Base-by-base conservation (phyloP, 2,113 vertebrate species). In the Phoenicopterus ruber region DNA sequence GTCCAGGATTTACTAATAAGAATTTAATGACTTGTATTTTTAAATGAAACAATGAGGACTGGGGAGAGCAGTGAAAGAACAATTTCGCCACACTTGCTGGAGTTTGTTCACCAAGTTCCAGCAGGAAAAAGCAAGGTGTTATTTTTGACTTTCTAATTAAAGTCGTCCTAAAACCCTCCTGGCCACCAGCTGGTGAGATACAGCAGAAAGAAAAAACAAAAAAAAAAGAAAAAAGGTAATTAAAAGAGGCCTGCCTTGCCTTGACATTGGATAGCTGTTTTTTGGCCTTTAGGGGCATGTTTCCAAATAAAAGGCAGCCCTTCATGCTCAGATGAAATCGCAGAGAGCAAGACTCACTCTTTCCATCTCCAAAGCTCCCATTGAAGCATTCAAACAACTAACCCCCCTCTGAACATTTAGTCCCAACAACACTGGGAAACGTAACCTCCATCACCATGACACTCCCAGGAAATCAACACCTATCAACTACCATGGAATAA, bases 181-280 rank as follows among this genome's bases (percentile, higher is more conserved):
- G 44, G 58, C 36, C 52, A 94, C 90, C 96, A 97, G 94, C 95
- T 97, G 96, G 76, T 90, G 82, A 86, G 57, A 57, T 15, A 73
- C 26, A 65, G 54, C 38, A 77, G 79, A 74, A 78, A 71, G n/a
- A 58, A 47, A 22, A 25, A 55, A 38, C 29, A 69, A 21, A 26
- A 40, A 36, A 28, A 10, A 38, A 58, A 22, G 8, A 61, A 81
- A 52, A 91, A 82, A 87, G 20, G 29, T 91, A 95, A 97, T 96
- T 94, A 79, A 82, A 82, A 95, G 83, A 88, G 78, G 54, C 86
- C 55, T 85, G 71, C 57, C 71, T 77, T 71, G 93, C 66, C 74
- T 85, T 96, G 98, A 98, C 81, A 98, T 77, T 94, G 62, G 97
- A 98, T 98, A 98, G 95, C 59, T 73, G 94, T 57, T 78, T 86